These are phyloP conservation scores for Heteractis magnifica DNA, from an alignment of 92 coral and sea anemone species.

Conservation along the genomic window DNA sequence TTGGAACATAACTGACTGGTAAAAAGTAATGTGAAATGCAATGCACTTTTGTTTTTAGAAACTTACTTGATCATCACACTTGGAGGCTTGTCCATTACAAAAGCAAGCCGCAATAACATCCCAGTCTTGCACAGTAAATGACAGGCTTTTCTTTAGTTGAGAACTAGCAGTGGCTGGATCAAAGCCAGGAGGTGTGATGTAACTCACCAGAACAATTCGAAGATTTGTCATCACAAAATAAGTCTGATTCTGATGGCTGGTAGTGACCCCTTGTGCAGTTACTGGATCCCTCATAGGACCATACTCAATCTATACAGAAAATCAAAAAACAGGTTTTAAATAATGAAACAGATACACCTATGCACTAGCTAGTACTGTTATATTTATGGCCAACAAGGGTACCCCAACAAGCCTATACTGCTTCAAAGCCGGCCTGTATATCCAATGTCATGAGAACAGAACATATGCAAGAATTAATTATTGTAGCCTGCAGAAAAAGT, in stretches of 20 bases:
- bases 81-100: constrained; percentile 87
- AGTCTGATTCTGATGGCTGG: constrained; percentile 49
- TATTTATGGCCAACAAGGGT: neutral
- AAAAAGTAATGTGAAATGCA: too few species aligned
- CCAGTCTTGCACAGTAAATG: constrained; percentile 81
- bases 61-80: constrained; percentile 38
- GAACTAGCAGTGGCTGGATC: constrained; percentile 36
- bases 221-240: constrained; percentile 77
- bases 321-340: neutral
- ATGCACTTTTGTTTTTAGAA: neutral
- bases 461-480: too few species aligned
- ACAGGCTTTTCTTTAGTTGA: constrained; percentile 42
- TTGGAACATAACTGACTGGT: too few species aligned
- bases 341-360: neutral
- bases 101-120: constrained; percentile 71
- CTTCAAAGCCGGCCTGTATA: too few species aligned
- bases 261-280: constrained; percentile 29
- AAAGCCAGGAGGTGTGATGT: constrained; percentile 46
- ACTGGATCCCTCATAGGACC: constrained; percentile 57
- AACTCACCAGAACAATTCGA: constrained; percentile 66
- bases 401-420: too few species aligned
- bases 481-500: too few species aligned
- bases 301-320: constrained; percentile 36
- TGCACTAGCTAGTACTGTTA: neutral
- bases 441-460: too few species aligned